Conservation (phyloP, 1,140 invertebrate species). For the Heterodera schachtii region DNA sequence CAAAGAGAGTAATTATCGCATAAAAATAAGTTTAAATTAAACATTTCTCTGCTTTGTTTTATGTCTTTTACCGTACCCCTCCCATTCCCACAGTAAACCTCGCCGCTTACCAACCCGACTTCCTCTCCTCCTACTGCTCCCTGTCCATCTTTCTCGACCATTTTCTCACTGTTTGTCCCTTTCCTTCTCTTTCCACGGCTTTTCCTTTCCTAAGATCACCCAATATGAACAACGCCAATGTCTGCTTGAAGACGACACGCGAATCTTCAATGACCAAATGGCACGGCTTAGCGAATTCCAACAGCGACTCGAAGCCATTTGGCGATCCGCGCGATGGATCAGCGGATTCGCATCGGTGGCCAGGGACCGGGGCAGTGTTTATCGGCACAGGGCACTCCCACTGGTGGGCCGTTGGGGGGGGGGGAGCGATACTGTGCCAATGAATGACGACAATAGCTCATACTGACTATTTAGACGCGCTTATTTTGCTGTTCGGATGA, state of each 20-base stretch:
- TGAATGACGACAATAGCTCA: not conserved
- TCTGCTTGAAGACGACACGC: slow-evolving; percentile 36
- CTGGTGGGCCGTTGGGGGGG: not conserved
- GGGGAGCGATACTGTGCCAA: not conserved
- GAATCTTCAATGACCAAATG: slow-evolving; percentile 45
- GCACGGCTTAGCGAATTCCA: slow-evolving; percentile 42
- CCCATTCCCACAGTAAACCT: slow-evolving; percentile 33
- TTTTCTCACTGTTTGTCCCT: slow-evolving; percentile 39
- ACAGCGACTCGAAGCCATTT: slow-evolving; percentile 41
- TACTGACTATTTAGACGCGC: not conserved
- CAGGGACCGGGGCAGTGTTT: slow-evolving; percentile 25
- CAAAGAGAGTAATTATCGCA: not conserved
- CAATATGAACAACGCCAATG: slow-evolving; percentile 52
- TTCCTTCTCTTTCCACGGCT: not conserved
- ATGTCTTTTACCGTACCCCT: not conserved
- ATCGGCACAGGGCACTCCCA: not conserved
- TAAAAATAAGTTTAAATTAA: no score
- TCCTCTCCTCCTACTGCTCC: slow-evolving; percentile 46
- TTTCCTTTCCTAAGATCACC: slow-evolving; percentile 18
- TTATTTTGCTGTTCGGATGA: not conserved
- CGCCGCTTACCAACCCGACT: slow-evolving; percentile 47
- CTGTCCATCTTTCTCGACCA: slow-evolving; percentile 48
- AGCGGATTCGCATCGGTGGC: slow-evolving; percentile 50
- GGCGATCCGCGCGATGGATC: slow-evolving; percentile 42
- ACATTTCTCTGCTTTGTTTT: no score